Evolutionary conservation across 2,113 vertebrate genomes (phyloP), one percentile per base, ranked within the genome.

Genomic region (Axis porcinus): DNA sequence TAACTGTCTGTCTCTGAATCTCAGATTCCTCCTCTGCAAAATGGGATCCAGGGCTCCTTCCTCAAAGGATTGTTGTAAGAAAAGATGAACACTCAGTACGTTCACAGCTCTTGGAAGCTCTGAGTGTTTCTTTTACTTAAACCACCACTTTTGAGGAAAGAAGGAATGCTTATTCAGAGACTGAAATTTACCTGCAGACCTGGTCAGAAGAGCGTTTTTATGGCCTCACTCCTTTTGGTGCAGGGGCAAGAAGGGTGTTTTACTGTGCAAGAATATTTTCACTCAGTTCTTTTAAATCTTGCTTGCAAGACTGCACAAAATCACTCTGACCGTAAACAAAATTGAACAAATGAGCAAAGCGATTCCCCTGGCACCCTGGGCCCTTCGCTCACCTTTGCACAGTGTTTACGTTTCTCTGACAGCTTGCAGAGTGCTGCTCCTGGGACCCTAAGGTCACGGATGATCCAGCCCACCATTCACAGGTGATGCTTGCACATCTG

Each of bases 281-380:
- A 96, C 93, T 89, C 84, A 45, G 76, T 94, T 97, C 91, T 95
- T 96, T 95, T 98, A 97, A 98, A 98, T 98, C 98, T 98, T 98
- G 95, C 62, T 96, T 47, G 94, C 86, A 78, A 79, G 86, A 81
- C 4, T 97, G 96, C 96, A 92, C 95, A 92, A 97, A 98, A 98
- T 96, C 97, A 62, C 97, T 98, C 94, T 89, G 93, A 91, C 58
- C 62, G 17, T 76, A 92, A 98, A 88, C 84, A 97, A 90, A 94
- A 96, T 87, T 96, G 87, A 97, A 86, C 74, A 93, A 97, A 98
- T 0, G 30, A 87, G 78, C 11, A 7, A 54, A 58, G 40, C 28
- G 40, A 97, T 78, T 97, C 89, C 82, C 64, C 58, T 9, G 85
- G 97, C 96, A 96, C 92, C 36, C 52, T 74, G 60, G 55, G 79